A percentile compares a stretch with the other conserved stretches of the same genome.
phyloP scores from a whole-genome alignment of 1,140 invertebrate species.

The Drosophila bifasciata region DNA sequence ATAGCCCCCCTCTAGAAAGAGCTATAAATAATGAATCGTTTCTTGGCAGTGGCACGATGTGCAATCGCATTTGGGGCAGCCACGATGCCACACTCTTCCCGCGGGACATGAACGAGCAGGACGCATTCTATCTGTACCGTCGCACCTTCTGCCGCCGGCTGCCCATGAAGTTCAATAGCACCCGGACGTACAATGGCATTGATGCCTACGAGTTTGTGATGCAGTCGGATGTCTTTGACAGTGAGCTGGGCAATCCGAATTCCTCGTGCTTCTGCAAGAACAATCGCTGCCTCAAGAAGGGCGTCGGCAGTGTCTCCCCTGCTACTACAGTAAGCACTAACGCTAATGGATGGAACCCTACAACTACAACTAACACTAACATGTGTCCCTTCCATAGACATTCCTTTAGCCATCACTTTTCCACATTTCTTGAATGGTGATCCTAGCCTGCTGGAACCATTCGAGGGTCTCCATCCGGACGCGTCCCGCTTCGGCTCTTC shows the following conservation, averaged over 20 bases:
- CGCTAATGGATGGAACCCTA: rapidly evolving
- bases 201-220: conserved; percentile 85
- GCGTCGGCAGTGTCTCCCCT: conserved; percentile 88
- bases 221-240: conserved; percentile 85
- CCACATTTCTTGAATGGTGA: conserved; percentile 92
- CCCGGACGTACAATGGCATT: conserved; percentile 49
- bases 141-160: conserved; percentile 89
- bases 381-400: conserved; percentile 82
- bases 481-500: conserved; percentile 84
- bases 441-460: conserved; percentile 86
- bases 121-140: conserved; percentile 86
- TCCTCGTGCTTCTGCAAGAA: conserved; percentile 85
- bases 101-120: conserved; percentile 85
- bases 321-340: conserved; percentile 88
- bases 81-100: conserved; percentile 88
- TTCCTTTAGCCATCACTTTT: conserved; percentile 89
- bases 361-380: neutral
- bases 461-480: conserved; percentile 89
- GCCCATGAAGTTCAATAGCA: conserved; percentile 85
- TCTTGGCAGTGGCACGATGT: conserved; percentile 84
- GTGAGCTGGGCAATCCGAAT: conserved; percentile 53
- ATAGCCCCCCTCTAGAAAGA: too few species aligned
- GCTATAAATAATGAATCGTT: too few species aligned
- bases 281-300: conserved; percentile 87
- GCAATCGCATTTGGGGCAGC: conserved; percentile 86